phyloP scores from a whole-genome alignment of 2,888 invertebrate genomes.

The Drosophila meridionalis region DNA sequence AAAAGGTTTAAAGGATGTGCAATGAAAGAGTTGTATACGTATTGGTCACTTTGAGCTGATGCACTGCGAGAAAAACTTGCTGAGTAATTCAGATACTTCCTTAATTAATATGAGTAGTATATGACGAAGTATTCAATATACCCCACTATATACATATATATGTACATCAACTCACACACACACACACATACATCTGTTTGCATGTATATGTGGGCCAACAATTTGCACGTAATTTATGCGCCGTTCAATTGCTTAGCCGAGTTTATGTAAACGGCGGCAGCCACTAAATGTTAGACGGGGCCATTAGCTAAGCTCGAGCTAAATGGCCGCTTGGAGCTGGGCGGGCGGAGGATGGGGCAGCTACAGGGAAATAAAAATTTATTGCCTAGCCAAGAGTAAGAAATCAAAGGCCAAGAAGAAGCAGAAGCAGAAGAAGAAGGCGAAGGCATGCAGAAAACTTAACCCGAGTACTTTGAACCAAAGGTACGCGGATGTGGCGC shows the following conservation, averaged over 20 bases:
- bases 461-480: conserved; percentile 18
- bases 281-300: conserved; percentile 30
- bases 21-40: conserved; percentile 9
- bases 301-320: conserved; percentile 52
- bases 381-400: conserved; percentile 65
- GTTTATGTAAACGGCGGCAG: conserved; percentile 21
- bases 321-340: conserved; percentile 42
- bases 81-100: not conserved
- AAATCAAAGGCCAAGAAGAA: conserved; percentile 53
- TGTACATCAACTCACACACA: too few relatives aligned
- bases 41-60: not conserved
- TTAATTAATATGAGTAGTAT: not conserved
- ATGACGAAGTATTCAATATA: not conserved
- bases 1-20: conserved; percentile 14
- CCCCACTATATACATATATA: too few relatives aligned
- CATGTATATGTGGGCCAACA: not conserved
- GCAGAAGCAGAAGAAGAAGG: not conserved
- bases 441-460: conserved; percentile 27
- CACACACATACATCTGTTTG: too few relatives aligned
- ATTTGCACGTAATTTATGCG: conserved; percentile 26
- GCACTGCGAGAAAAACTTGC: not conserved
- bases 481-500: conserved; percentile 60
- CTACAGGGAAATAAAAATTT: conserved; percentile 65
- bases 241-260: not conserved
- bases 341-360: not conserved